phyloP scores from a whole-genome alignment of 2,888 invertebrate species.

The Folsomia candida region DNA sequence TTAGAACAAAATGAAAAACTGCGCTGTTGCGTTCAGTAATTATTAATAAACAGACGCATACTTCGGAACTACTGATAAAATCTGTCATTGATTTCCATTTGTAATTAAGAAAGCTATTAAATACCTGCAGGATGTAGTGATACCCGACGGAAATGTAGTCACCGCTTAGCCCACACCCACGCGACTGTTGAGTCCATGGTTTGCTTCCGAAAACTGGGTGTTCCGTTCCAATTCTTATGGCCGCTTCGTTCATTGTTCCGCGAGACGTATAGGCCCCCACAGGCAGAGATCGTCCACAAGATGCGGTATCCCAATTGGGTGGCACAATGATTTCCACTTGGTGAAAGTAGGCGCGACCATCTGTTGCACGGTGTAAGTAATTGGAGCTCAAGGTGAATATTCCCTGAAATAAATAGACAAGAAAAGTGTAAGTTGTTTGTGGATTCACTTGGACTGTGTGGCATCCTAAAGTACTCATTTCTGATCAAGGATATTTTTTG shows the following conservation, averaged over 20 bases:
- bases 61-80: no score
- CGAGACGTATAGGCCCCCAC: constrained; percentile 57
- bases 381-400: constrained; percentile 61
- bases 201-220: constrained; percentile 59
- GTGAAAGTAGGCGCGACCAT: constrained; percentile 61
- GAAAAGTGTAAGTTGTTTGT: neutral
- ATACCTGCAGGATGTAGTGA: constrained; percentile 47
- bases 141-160: constrained; percentile 60
- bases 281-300: constrained; percentile 49
- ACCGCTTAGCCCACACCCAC: constrained; percentile 62
- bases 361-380: constrained; percentile 61
- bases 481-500: no score
- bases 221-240: constrained; percentile 59
- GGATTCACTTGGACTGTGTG: neutral
- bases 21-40: no score
- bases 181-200: constrained; percentile 63
- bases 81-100: no score
- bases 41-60: no score
- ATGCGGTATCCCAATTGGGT: constrained; percentile 58
- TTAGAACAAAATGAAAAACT: no score
- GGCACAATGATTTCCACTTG: constrained; percentile 63
- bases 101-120: no score
- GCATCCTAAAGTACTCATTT: no score
- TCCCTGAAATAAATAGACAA: constrained; percentile 60
- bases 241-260: constrained; percentile 56